These are phyloP conservation scores for Philantomba maxwellii DNA, from an alignment of 2,113 vertebrate genomes.

Conservation along the genomic window DNA sequence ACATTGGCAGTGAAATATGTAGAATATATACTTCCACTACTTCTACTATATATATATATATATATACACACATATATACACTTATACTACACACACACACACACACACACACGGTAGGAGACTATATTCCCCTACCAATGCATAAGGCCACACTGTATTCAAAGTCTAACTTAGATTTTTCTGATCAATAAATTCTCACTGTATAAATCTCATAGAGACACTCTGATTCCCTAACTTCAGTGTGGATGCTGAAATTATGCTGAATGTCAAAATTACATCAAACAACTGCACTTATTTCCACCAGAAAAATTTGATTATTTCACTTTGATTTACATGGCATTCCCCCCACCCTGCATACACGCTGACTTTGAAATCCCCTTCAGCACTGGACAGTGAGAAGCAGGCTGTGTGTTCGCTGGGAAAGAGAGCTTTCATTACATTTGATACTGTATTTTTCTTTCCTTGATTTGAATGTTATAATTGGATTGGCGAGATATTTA, in stretches of 20 bases:
- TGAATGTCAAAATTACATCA: slow-evolving; percentile 77
- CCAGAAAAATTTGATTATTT: slow-evolving; percentile 79
- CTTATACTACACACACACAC: background rate
- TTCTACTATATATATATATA: background rate
- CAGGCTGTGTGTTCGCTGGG: slow-evolving; percentile 41
- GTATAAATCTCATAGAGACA: slow-evolving; percentile 56
- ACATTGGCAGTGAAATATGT: background rate
- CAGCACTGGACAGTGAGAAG: slow-evolving; percentile 67
- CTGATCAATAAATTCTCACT: slow-evolving; percentile 30
- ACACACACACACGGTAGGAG: background rate
- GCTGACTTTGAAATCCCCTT: slow-evolving; percentile 78
- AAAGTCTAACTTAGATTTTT: slow-evolving; percentile 56
- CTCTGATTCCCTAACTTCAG: slow-evolving; percentile 59
- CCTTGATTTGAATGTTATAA: slow-evolving; percentile 80
- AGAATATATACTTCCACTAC: background rate
- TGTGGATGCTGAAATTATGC: slow-evolving; percentile 71
- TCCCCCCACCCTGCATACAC: slow-evolving; percentile 13
- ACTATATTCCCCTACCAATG: background rate
- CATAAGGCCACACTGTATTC: background rate
- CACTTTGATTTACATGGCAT: slow-evolving; percentile 75
- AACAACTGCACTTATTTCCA: slow-evolving; percentile 76
- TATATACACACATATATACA: background rate
- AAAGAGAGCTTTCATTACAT: slow-evolving; percentile 74
- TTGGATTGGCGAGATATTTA: slow-evolving; percentile 76
- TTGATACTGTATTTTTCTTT: slow-evolving; percentile 53